phyloP scores from a whole-genome alignment of 2,797 vertebrate species.

The Amblyraja radiata region DNA sequence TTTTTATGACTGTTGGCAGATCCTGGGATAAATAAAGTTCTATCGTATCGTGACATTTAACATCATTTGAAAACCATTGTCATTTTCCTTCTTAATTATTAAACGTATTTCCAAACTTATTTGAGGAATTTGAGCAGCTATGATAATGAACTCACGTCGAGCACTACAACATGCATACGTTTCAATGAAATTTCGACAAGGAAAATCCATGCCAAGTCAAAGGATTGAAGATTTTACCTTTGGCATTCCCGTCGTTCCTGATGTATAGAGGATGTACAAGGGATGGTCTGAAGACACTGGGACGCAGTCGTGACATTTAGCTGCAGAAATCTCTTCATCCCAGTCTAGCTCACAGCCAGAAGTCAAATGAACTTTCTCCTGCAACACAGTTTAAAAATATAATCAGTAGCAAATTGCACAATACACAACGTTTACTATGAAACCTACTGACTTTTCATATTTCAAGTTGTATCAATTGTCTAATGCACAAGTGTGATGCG shows the following conservation, averaged over 20 bases:
- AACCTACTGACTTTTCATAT: neutral
- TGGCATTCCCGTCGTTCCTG: slow-evolving; percentile 86
- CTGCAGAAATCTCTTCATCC: slow-evolving; percentile 80
- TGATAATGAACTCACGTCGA: slow-evolving; percentile 41
- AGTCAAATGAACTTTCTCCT: slow-evolving; percentile 66
- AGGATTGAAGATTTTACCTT: slow-evolving; percentile 64
- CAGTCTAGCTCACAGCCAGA: slow-evolving; percentile 73
- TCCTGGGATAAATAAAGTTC: too few species aligned
- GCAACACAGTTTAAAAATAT: neutral
- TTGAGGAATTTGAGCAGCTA: slow-evolving; percentile 36
- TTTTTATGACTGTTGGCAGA: too few species aligned
- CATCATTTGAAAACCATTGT: neutral
- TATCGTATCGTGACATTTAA: neutral
- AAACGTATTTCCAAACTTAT: neutral
- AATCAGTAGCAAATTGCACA: neutral
- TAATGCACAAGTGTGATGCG: too few species aligned
- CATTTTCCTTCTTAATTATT: neutral
- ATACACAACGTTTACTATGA: neutral
- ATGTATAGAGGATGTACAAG: slow-evolving; percentile 90
- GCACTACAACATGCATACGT: slow-evolving; percentile 38
- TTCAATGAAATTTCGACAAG: neutral
- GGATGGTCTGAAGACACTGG: slow-evolving; percentile 78
- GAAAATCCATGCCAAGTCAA: slow-evolving; percentile 24
- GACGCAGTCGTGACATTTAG: slow-evolving; percentile 71
- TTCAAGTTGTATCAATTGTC: neutral